These are phyloP conservation scores for Sardinella longiceps DNA, from an alignment of 2,797 vertebrate genomes.

Conservation along the genomic window DNA sequence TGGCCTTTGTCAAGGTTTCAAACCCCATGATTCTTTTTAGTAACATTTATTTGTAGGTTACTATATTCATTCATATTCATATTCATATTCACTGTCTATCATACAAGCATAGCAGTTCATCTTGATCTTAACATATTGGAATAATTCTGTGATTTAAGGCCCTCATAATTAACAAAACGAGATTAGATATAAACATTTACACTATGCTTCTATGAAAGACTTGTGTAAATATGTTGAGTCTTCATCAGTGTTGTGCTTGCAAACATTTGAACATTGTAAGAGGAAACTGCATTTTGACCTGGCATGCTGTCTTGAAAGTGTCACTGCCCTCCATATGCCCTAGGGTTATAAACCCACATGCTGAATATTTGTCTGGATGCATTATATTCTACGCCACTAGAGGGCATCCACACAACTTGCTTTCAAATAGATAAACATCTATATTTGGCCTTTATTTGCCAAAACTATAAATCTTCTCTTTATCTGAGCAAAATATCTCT, in stretches of 20 bases:
- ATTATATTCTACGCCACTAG: neutral
- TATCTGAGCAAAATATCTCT: too few relatives aligned
- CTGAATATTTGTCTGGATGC: neutral
- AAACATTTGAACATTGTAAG: neutral
- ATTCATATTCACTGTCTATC: neutral
- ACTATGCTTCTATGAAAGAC: neutral
- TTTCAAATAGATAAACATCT: too few relatives aligned
- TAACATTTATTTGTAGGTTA: neutral
- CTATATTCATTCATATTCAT: too few relatives aligned
- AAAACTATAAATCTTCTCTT: too few relatives aligned
- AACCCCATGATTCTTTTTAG: too few relatives aligned
- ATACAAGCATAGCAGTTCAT: too few relatives aligned
- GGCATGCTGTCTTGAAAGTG: neutral
- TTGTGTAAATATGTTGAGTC: neutral
- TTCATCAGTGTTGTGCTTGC: neutral
- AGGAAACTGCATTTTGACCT: slow-evolving; percentile 23
- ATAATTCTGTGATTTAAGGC: neutral
- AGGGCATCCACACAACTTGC: neutral
- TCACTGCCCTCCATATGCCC: neutral
- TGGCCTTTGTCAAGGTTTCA: too few relatives aligned
- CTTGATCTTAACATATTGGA: neutral
- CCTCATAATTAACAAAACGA: neutral
- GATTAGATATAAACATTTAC: neutral
- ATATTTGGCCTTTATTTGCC: too few relatives aligned
- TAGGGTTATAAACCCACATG: neutral